Conservation (phyloP, 2,888 invertebrate species). For the Stenichneumon culpator region DNA sequence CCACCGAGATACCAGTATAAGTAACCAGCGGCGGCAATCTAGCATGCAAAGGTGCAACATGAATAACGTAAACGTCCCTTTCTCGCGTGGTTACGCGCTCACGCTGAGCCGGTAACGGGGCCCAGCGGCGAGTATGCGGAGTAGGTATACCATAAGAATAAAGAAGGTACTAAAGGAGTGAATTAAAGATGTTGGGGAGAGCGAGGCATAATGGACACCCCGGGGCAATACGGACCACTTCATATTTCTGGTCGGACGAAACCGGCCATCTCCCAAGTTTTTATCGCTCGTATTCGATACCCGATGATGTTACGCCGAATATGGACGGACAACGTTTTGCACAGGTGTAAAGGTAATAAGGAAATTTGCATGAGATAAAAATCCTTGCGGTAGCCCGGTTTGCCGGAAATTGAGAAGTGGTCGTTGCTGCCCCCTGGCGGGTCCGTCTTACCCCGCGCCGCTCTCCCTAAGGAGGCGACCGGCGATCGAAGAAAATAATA, state of each 20-base stretch:
- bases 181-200: slow-evolving; percentile 61
- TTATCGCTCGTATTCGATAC: background rate
- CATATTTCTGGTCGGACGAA: slow-evolving; percentile 1
- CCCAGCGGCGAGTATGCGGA: slow-evolving; percentile 59
- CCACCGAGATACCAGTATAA: slow-evolving; percentile 52
- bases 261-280: background rate
- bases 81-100: slow-evolving; percentile 48
- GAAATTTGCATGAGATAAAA: slow-evolving; percentile 8
- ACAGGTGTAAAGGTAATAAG: background rate
- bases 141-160: slow-evolving; percentile 54
- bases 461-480: slow-evolving; percentile 24
- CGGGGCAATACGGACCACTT: slow-evolving; percentile 8
- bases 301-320: background rate
- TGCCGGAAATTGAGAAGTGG: background rate
- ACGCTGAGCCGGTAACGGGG: slow-evolving; percentile 65
- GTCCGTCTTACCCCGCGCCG: slow-evolving; percentile 2
- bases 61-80: slow-evolving; percentile 67
- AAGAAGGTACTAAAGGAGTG: slow-evolving; percentile 66
- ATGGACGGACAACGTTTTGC: background rate
- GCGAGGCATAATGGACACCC: slow-evolving; percentile 13
- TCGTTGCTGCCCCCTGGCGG: background rate
- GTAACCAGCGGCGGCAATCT: slow-evolving; percentile 67
- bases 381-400: background rate
- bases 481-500: slow-evolving; percentile 64
- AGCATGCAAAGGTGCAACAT: slow-evolving; percentile 67